phyloP scores from a whole-genome alignment of 2,888 invertebrate genomes.

The Erebia ligea region DNA sequence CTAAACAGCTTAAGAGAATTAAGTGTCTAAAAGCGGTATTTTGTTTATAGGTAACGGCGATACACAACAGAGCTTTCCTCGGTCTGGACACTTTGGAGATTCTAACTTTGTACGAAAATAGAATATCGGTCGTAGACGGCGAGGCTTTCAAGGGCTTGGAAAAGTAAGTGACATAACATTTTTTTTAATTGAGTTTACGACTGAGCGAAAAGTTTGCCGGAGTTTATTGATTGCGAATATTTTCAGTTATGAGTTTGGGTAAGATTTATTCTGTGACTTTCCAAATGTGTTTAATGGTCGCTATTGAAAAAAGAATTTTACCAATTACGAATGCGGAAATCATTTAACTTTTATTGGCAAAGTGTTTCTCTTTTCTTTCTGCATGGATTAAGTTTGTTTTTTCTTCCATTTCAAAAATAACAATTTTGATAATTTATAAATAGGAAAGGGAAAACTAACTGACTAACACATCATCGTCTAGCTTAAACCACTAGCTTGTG shows the following conservation, averaged over 20 bases:
- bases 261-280: not conserved
- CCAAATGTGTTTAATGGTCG: not conserved
- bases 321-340: too few relatives aligned
- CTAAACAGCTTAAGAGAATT: slow-evolving; percentile 14
- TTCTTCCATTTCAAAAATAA: too few relatives aligned
- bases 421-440: too few relatives aligned
- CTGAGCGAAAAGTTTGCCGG: slow-evolving; percentile 12
- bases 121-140: slow-evolving; percentile 89
- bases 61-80: slow-evolving; percentile 92
- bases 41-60: slow-evolving; percentile 83
- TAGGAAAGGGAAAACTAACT: too few relatives aligned
- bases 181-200: slow-evolving; percentile 29
- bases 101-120: slow-evolving; percentile 93
- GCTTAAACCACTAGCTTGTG: too few relatives aligned
- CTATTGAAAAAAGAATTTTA: too few relatives aligned
- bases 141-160: slow-evolving; percentile 94
- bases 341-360: too few relatives aligned
- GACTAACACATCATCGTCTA: too few relatives aligned
- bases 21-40: slow-evolving; percentile 11
- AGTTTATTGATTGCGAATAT: slow-evolving; percentile 13
- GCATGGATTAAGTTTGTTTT: too few relatives aligned
- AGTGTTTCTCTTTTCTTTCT: too few relatives aligned
- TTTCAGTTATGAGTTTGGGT: not conserved
- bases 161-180: slow-evolving; percentile 84
- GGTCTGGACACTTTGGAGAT: slow-evolving; percentile 94